A percentile compares a stretch with the other conserved stretches of the same genome.
phyloP scores from a whole-genome alignment of 2,113 vertebrate genomes.

The Muntiacus reevesi region DNA sequence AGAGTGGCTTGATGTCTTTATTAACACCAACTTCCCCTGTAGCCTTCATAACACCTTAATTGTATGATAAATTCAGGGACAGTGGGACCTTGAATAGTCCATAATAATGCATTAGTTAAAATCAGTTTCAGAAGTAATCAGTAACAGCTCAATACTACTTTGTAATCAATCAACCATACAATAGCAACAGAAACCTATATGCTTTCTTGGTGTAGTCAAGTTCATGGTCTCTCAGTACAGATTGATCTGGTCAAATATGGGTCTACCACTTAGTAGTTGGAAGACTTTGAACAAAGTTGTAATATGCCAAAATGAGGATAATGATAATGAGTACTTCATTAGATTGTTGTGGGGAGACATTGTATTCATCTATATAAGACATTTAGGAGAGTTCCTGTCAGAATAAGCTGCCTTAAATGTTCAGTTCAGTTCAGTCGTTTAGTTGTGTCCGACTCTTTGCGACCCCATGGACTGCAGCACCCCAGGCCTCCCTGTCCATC shows the following conservation, averaged over 20 bases:
- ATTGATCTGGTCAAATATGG: neutral
- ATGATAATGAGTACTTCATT: neutral
- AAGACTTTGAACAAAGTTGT: neutral
- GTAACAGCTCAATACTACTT: neutral
- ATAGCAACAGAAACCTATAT: neutral
- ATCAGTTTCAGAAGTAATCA: conserved; percentile 21
- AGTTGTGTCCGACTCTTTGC: neutral
- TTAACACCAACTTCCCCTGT: neutral
- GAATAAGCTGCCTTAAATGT: neutral
- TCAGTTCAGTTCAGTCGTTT: neutral
- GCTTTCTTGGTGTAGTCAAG: neutral
- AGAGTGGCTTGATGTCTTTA: neutral
- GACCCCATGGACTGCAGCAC: neutral
- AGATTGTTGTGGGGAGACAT: neutral
- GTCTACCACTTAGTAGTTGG: neutral
- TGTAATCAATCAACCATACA: neutral
- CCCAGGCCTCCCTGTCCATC: neutral
- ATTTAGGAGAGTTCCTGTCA: neutral
- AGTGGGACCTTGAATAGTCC: neutral
- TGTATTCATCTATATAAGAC: neutral
- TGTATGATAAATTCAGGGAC: neutral
- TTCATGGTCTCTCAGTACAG: neutral
- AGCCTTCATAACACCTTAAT: neutral
- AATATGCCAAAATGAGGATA: neutral
- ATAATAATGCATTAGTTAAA: neutral